Conservation (phyloP, 1,140 invertebrate species). For the Drosophila equinoxialis region DNA sequence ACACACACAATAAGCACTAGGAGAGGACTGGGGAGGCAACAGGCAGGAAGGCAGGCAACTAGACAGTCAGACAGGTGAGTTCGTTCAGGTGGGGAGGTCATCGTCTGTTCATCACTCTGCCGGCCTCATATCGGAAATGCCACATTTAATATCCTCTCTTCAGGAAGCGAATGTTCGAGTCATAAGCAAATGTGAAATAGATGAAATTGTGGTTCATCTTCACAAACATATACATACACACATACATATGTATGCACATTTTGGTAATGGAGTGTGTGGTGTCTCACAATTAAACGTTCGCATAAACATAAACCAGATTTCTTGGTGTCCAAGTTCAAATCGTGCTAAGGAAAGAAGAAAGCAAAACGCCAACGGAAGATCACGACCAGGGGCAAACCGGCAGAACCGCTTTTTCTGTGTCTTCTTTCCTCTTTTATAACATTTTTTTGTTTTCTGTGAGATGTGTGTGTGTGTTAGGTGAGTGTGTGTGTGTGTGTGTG, state of each 20-base stretch:
- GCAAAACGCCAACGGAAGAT: conserved; percentile 49
- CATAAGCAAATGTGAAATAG: conserved; percentile 25
- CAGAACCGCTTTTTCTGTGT: conserved; percentile 70
- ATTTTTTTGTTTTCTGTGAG: neutral
- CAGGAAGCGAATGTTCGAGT: conserved; percentile 46
- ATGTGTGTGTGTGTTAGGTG: no score
- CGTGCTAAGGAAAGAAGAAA: conserved; percentile 78
- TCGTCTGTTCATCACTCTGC: neutral
- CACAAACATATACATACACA: no score
- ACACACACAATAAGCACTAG: neutral
- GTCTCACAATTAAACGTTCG: conserved; percentile 11
- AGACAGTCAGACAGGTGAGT: conserved; percentile 5
- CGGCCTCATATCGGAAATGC: conserved; percentile 5
- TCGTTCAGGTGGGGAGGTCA: neutral
- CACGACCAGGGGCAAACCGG: conserved; percentile 76
- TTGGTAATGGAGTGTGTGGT: conserved; percentile 8
- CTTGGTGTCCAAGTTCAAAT: conserved; percentile 78
- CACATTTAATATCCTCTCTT: conserved; percentile 24
- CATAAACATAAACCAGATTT: conserved; percentile 67
- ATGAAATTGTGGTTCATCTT: neutral
- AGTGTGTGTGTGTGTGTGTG: neutral
- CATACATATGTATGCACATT: neutral
- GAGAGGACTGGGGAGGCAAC: neutral
- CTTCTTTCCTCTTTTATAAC: conserved; percentile 25
- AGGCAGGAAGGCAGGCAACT: neutral